Base-by-base conservation (phyloP, 2,113 vertebrate species). In the Syrrhaptes paradoxus region DNA sequence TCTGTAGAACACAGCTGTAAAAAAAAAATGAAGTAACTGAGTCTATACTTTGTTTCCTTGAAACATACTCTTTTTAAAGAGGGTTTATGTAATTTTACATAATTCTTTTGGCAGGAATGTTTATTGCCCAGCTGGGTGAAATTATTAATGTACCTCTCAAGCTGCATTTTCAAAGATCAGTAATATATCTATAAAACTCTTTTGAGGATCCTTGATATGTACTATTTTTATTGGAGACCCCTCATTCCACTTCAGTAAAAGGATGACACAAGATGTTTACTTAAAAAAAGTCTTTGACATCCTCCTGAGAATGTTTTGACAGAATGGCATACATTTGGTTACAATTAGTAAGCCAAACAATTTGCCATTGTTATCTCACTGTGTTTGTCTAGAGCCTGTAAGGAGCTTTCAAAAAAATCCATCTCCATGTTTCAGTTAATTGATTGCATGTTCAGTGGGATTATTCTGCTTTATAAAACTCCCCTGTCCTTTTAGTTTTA, bases 51-150 rank as follows among this genome's bases (percentile, higher is more conserved):
- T 48, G 77, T 73, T 85, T 94, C 83, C 94, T 96, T 96, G 92
- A 97, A 98, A 85, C 36, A 74, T 97, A 96, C 97, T 98, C 41
- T 62, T 94, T 96, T 97, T 97, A 76, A 93, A 97, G 93, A 97
- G 95, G 85, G 95, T 97, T 98, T 97, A 97, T 98, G 90, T 94
- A 92, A 96, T 97, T 98, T 96, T 84, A 96, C 96, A 97, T 94
- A 93, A 97, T 97, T 98, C 92, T 96, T 98, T 98, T 96, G 98
- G 97, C 98, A 98, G 96, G 94, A 97, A 94, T 95, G 91, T 97
- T 98, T 98, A 98, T 98, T 97, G 98, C 98, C 98, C 98, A 98
- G 97, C 97, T 99, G 98, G 93, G 93, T 93, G 94, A 97, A 97
- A 95, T 97, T 93, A 97, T 98, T 97, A 87, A 81, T 97, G 94